A percentile compares a stretch with the other conserved stretches of the same genome.
Conservation (phyloP, 2,113 vertebrate genomes). For the Lucifuga dentata region DNA sequence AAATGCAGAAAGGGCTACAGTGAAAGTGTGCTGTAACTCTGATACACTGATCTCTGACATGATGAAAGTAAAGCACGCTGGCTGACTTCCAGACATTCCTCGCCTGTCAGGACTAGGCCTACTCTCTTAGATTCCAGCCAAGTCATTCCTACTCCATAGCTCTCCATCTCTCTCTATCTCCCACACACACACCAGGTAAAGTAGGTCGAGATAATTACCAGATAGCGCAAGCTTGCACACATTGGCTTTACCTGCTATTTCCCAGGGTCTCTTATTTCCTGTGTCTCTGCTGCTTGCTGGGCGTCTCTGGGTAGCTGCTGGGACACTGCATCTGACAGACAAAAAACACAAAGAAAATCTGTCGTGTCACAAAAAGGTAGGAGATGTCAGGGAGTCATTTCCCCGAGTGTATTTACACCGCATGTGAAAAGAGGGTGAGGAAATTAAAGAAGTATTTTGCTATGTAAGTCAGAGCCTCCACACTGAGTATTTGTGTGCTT, state of each 20-base stretch:
- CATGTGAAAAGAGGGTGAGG: neutral
- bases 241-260: slow-evolving; percentile 69
- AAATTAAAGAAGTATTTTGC: neutral
- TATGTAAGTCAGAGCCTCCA: slow-evolving; percentile 5
- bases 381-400: neutral
- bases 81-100: slow-evolving; percentile 41
- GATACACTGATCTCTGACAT: slow-evolving; percentile 19
- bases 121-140: slow-evolving; percentile 49
- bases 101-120: slow-evolving; percentile 53
- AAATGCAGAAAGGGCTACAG: neutral
- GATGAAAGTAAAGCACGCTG: slow-evolving; percentile 23
- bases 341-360: slow-evolving; percentile 19
- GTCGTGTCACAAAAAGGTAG: neutral
- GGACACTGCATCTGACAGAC: slow-evolving; percentile 71
- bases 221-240: slow-evolving; percentile 20
- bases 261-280: slow-evolving; percentile 69
- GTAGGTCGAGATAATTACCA: slow-evolving; percentile 39
- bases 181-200: slow-evolving; percentile 33
- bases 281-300: slow-evolving; percentile 53
- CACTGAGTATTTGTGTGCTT: neutral
- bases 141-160: slow-evolving; percentile 29
- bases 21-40: neutral
- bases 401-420: neutral
- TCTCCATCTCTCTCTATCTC: slow-evolving; percentile 19
- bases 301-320: slow-evolving; percentile 40